Conservation (phyloP, 2,113 vertebrate genomes). For the Siniperca chuatsi region DNA sequence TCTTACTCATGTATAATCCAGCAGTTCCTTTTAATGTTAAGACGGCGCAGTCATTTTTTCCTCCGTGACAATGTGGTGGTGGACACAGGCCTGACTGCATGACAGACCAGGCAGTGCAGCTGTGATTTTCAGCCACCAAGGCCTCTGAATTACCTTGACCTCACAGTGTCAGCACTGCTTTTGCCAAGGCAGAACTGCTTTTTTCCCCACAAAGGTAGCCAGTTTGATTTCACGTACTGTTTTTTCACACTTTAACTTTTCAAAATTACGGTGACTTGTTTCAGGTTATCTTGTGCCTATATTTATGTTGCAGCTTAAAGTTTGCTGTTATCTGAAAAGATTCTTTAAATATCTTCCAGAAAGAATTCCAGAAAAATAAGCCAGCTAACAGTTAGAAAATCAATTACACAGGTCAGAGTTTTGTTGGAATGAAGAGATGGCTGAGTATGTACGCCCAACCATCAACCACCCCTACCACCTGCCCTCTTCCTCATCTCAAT, state of each 20-base stretch:
- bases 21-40: slow-evolving; percentile 43
- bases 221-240: not conserved
- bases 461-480: not conserved
- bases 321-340: not conserved
- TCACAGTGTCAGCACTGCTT: not conserved
- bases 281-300: not conserved
- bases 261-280: too few relatives aligned
- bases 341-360: slow-evolving; percentile 27
- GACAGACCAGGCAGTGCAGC: not conserved
- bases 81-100: not conserved
- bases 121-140: slow-evolving; percentile 44
- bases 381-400: slow-evolving; percentile 45
- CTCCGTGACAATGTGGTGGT: not conserved
- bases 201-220: not conserved
- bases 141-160: slow-evolving; percentile 7
- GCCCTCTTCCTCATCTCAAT: slow-evolving; percentile 42
- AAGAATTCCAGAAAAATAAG: slow-evolving; percentile 34
- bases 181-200: not conserved
- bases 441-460: not conserved
- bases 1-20: slow-evolving; percentile 70
- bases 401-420: slow-evolving; percentile 38
- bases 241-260: not conserved
- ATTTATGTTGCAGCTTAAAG: not conserved
- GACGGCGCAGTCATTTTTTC: not conserved
- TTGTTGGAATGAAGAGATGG: slow-evolving; percentile 32